Conservation (phyloP, 2,113 vertebrate genomes). For the Zosterops lateralis region DNA sequence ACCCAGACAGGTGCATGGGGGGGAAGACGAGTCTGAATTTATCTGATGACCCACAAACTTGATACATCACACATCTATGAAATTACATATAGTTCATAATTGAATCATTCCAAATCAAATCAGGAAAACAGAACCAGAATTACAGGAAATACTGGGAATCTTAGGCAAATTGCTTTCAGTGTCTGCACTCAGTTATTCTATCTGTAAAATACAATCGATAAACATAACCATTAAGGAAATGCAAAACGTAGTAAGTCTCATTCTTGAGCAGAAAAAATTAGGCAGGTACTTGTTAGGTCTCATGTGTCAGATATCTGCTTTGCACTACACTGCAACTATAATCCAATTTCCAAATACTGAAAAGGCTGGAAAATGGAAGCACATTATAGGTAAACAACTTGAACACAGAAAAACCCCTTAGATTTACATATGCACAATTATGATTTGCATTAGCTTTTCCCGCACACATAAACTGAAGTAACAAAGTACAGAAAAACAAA, state of each 20-base stretch:
- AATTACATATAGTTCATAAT: conserved; percentile 31
- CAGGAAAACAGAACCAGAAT: conserved; percentile 49
- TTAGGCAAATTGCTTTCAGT: conserved; percentile 14
- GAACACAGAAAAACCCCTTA: background rate
- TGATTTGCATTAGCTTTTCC: background rate
- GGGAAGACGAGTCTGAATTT: background rate
- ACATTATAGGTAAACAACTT: background rate
- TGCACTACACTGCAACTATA: background rate
- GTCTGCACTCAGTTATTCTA: conserved; percentile 10
- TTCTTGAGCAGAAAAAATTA: background rate
- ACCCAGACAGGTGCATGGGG: background rate
- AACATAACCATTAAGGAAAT: conserved; percentile 16
- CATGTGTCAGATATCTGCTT: background rate
- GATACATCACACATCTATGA: conserved; percentile 25
- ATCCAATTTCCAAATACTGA: background rate
- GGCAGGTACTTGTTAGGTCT: background rate
- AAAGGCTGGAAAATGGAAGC: background rate
- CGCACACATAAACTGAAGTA: background rate
- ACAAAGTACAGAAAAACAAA: background rate
- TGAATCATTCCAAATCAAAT: conserved; percentile 53
- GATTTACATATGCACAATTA: background rate
- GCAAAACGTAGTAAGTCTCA: background rate
- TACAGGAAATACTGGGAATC: conserved; percentile 51
- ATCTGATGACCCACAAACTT: conserved; percentile 1
- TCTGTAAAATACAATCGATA: background rate